These are phyloP conservation scores for Oceanodroma leucorhoa DNA, from an alignment of 2,797 vertebrate genomes.

Conservation along the genomic window DNA sequence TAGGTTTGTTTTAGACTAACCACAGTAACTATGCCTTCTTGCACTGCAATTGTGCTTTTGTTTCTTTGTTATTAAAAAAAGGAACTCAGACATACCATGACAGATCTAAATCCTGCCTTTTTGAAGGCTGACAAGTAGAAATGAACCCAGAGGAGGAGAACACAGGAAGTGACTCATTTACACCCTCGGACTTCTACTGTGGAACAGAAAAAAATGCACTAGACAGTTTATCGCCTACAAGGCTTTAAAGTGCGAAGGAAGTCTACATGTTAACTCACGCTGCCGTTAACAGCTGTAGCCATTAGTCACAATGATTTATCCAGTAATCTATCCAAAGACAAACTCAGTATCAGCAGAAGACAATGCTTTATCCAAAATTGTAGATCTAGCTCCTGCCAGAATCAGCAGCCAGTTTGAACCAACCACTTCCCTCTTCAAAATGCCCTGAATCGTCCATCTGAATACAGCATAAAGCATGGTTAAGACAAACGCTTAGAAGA, in stretches of 20 bases:
- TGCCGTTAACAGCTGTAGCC: fast-evolving
- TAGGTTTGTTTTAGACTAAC: not conserved
- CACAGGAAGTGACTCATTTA: constrained; percentile 25
- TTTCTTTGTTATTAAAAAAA: not conserved
- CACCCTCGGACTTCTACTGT: not conserved
- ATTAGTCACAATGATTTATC: not conserved
- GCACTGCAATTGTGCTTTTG: not conserved
- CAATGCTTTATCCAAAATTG: not conserved
- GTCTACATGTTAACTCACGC: not conserved
- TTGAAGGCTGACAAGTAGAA: not conserved
- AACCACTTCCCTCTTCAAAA: not conserved
- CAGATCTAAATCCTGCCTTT: not conserved
- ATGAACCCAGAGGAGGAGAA: not conserved
- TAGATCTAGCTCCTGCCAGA: not conserved
- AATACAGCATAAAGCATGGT: fast-evolving
- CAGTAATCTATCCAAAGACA: not conserved
- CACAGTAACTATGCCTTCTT: not conserved
- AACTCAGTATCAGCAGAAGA: not conserved
- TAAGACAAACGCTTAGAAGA: not conserved
- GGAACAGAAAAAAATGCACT: not conserved
- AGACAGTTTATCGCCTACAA: not conserved
- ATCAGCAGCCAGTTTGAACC: not conserved
- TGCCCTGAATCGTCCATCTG: not conserved
- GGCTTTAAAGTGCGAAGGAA: not conserved
- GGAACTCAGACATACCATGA: not conserved